phyloP scores from a whole-genome alignment of 1,140 invertebrate species.

The Laodelphax striatellus region DNA sequence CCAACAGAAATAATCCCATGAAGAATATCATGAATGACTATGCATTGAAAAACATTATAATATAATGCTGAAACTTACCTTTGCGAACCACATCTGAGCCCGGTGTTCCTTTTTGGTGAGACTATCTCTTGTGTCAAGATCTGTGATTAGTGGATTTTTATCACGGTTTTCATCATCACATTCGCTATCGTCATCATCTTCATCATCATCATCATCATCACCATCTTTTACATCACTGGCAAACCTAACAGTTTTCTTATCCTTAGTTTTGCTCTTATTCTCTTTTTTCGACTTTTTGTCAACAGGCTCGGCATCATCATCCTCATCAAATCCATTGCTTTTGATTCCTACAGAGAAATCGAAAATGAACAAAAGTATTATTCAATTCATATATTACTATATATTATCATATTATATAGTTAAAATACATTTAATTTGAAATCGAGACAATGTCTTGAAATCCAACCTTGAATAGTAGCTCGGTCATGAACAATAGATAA shows the following conservation, averaged over 20 bases:
- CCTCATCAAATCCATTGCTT: conserved; percentile 18
- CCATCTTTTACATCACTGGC: conserved; percentile 32
- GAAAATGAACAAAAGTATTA: no score
- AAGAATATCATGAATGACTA: no score
- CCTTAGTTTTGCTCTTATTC: not conserved
- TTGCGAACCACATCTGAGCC: conserved; percentile 81
- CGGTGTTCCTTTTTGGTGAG: conserved; percentile 58
- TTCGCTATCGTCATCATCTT: conserved; percentile 11
- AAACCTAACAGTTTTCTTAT: conserved; percentile 16
- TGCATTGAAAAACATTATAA: no score
- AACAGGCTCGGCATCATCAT: conserved; percentile 15
- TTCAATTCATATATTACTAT: not conserved
- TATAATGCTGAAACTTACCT: conserved; percentile 35
- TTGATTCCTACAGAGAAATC: no score
- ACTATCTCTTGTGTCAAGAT: conserved; percentile 64
- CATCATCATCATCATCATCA: conserved; percentile 27
- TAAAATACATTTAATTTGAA: no score
- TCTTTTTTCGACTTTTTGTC: conserved; percentile 12
- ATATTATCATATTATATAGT: no score
- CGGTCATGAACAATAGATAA: no score
- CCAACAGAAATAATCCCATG: no score
- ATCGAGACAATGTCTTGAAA: no score
- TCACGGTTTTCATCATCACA: conserved; percentile 25
- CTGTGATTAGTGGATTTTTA: conserved; percentile 61
- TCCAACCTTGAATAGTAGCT: no score